These are phyloP conservation scores for Morpho helenor DNA, from an alignment of 2,888 invertebrate genomes.

Conservation along the genomic window DNA sequence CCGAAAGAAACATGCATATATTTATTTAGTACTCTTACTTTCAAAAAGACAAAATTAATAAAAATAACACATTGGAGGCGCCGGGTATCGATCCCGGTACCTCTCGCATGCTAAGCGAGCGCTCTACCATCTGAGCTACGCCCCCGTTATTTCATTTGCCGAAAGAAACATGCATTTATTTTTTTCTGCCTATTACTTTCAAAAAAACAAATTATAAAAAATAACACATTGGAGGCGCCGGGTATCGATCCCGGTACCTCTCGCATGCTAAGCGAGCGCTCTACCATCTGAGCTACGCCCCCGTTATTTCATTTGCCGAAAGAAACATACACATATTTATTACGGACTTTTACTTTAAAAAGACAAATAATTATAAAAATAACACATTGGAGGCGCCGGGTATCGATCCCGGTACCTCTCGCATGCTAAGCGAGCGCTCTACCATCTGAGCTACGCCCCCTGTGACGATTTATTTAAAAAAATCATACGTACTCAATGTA, in stretches of 20 bases:
- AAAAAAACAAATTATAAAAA: not conserved
- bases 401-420: conserved; percentile 80
- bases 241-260: conserved; percentile 80
- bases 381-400: conserved; percentile 64
- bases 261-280: conserved; percentile 79
- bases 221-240: conserved; percentile 56
- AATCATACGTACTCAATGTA: not conserved
- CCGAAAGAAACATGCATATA: too few relatives aligned
- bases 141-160: conserved; percentile 37
- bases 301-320: conserved; percentile 29
- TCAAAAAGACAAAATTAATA: too few relatives aligned
- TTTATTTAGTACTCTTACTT: too few relatives aligned
- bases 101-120: conserved; percentile 80
- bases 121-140: conserved; percentile 80
- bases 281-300: conserved; percentile 80
- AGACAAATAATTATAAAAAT: not conserved
- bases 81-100: conserved; percentile 80
- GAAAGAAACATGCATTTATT: too few relatives aligned
- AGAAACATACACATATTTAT: too few relatives aligned
- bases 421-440: conserved; percentile 79
- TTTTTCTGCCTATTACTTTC: too few relatives aligned
- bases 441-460: conserved; percentile 80
- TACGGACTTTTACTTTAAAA: not conserved
- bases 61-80: conserved; percentile 55
- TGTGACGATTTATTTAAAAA: conserved; percentile 5